Conservation (phyloP, 2,113 vertebrate species). For the Aptenodytes forsteri region DNA sequence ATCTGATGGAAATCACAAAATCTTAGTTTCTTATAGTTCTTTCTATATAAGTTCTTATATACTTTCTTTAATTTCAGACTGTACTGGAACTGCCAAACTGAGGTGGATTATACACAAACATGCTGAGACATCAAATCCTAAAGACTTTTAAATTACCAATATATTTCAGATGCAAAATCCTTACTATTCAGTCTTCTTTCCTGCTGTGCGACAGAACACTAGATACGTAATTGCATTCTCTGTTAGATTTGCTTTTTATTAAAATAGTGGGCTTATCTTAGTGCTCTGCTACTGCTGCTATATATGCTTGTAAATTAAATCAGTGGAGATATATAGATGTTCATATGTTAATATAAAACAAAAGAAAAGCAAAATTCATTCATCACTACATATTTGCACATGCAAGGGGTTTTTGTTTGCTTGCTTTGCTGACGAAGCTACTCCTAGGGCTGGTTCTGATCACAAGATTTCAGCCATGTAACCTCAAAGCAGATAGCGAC, state of each 20-base stretch:
- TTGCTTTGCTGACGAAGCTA: constrained; percentile 8
- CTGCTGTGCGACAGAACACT: not conserved
- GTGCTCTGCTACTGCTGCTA: not conserved
- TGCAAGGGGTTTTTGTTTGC: not conserved
- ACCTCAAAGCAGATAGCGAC: not conserved
- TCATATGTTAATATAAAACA: not conserved
- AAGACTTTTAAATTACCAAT: constrained; percentile 2
- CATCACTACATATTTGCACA: not conserved
- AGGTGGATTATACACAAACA: not conserved
- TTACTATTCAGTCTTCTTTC: not conserved
- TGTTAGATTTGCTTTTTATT: constrained; percentile 4
- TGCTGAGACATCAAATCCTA: not conserved
- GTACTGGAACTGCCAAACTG: not conserved
- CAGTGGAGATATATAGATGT: not conserved
- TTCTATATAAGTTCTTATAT: no score
- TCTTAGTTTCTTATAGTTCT: not conserved
- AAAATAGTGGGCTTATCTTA: not conserved
- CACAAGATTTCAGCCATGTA: not conserved
- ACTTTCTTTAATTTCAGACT: not conserved
- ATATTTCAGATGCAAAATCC: not conserved
- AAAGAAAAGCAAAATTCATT: not conserved
- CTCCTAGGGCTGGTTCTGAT: not conserved
- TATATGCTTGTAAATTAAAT: not conserved
- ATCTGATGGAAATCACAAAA: not conserved
- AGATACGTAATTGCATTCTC: not conserved